Base-by-base conservation (phyloP, 2,113 vertebrate species). In the Oxyura jamaicensis region DNA sequence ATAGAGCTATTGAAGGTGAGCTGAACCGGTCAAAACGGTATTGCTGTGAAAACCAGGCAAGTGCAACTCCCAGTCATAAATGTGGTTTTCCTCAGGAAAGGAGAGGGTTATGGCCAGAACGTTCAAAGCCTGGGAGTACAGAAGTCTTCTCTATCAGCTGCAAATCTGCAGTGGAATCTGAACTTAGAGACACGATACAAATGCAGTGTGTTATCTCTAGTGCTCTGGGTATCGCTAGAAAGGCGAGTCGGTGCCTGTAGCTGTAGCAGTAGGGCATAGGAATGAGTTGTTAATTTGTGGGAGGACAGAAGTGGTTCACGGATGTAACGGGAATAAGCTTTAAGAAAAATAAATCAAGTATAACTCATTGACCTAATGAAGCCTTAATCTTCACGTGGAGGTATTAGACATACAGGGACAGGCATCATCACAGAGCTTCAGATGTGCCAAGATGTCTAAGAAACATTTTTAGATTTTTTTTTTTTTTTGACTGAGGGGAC, bases 301-400 rank as follows among this genome's bases (percentile, higher is more conserved):
- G 16, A 86, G 48, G 62, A 17, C 19, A 26, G 81, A 75, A 83
- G 84, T 79, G 74, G 84, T 11, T 95, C 21, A 5, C 62, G 73
- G 68, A 60, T 87, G 67, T 63, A 85, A 65, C 19, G 56, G 91
- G 71, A 84, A n/a, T 66, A 69, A 93, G 71, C 41, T 95, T 69
- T 79, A 83, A 82, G 81, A 65, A 68, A 89, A 95, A 84, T 88
- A 84, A 93, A 92, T 86, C 20, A 39, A 36, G 53, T 80, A 0
- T 53, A 84, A 80, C 63, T 91, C 20, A 10, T 18, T 91, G 89
- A 91, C 55, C 87, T 25, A 50, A n/a, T 90, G 67, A 67, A 86
- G 90, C 94, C 91, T 97, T 95, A 91, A 72, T 90, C 69, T 13
- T 81, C 26, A 4, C 29, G 56, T 58, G 69, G 88, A 68, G 79